These are phyloP conservation scores for Lamprotornis superbus DNA, from an alignment of 2,113 vertebrate species.

Conservation along the genomic window DNA sequence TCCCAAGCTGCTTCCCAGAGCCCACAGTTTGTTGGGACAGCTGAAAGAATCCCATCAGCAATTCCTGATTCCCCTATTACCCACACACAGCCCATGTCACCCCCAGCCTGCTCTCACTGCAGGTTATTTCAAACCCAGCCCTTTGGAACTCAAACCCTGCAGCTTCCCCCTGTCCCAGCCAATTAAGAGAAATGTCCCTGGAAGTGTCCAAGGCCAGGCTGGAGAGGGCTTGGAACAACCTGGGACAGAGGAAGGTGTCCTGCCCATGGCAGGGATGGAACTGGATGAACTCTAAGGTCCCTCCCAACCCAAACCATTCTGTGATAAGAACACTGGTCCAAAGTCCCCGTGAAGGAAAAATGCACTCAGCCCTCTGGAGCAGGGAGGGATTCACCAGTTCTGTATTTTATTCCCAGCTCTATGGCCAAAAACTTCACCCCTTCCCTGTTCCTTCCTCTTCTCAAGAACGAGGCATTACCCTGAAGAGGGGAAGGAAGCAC, in stretches of 20 bases:
- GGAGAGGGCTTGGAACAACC: neutral
- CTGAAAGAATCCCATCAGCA: rapidly evolving
- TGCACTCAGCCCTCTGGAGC: neutral
- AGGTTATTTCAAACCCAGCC: rapidly evolving
- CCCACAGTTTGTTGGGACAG: rapidly evolving
- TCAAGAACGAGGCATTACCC: neutral
- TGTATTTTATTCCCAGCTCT: neutral
- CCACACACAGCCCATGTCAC: rapidly evolving
- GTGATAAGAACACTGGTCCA: neutral
- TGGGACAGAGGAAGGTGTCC: neutral
- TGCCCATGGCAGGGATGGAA: neutral
- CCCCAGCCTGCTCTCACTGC: neutral
- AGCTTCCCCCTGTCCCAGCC: neutral
- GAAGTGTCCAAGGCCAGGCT: neutral
- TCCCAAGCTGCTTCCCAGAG: neutral
- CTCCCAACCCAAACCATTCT: neutral
- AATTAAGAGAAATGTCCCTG: neutral
- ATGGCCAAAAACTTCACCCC: neutral
- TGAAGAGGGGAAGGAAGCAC: neutral
- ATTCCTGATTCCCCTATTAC: rapidly evolving
- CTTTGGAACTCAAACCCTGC: neutral
- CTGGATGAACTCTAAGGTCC: neutral
- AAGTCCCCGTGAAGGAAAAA: neutral
- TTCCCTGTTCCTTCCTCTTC: neutral
- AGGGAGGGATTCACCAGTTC: neutral